Evolutionary conservation across 2,113 vertebrate genomes (phyloP), one percentile per base, ranked within the genome.

Genomic region (Agelaius phoeniceus): DNA sequence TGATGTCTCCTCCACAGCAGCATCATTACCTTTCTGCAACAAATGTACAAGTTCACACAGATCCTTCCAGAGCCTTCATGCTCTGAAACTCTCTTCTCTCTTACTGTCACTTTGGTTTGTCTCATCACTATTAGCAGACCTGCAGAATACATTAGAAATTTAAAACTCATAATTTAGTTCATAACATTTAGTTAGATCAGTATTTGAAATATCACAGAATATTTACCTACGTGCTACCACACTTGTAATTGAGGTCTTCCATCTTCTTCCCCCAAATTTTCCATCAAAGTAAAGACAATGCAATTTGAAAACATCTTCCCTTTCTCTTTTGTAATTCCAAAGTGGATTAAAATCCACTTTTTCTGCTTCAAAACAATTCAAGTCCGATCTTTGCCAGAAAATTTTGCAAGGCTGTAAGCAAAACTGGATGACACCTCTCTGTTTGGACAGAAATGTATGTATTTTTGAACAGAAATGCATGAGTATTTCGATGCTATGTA

Each of bases 11-110:
- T 96, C 44, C 84, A 79, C 44, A 78, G 87, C 61, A 92, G 80
- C 78, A 94, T 94, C 87, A 94, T 96, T 91, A 96, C 74, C 87
- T 91, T 91, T 84, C 89, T 94, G 93, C 74, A 95, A 96, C 83
- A 94, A 91, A 94, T 2, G 67, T 72, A 93, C 54, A 94, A 94
- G 84, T 75, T 89, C 81, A 84, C 69, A 85, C 41, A 89, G 81
- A 94, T 95, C 69, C 93, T 91, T 95, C 87, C 84, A 96, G 95
- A 96, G 89, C 84, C 84, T 84, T 94, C 91, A 94, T 27, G 87
- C 93, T 91, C 94, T 92, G 87, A 89, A 92, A 95, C 85, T 95
- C 65, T 93, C 86, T 90, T 96, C 89, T 82, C 89, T 91, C 81
- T 84, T 84, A 84, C 86, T 87, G 44, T 82, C 89, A 87, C 37